Percentiles rank a stretch among this genome's conserved stretches.
Evolutionary conservation across 1,140 invertebrate genomes (phyloP).

Genomic region (Lucilia cuprina): DNA sequence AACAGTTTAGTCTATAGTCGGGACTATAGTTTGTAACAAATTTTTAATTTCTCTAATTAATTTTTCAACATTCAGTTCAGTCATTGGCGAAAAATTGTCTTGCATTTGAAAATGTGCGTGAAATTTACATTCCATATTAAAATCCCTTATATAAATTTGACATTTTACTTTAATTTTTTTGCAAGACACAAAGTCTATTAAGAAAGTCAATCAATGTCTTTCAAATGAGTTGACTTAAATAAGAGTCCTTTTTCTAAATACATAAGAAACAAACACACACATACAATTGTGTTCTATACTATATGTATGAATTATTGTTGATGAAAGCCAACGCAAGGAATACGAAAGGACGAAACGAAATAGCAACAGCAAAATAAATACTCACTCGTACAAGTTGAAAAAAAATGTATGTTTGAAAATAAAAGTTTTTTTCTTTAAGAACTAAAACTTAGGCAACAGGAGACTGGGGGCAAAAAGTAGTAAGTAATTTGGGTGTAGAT

Average conservation of each 20-base stretch:
- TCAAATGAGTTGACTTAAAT: slow-evolving; percentile 52
- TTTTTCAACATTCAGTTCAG: too few species aligned
- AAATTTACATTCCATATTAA: too few species aligned
- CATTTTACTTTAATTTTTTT: slow-evolving; percentile 43
- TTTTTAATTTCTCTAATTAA: too few species aligned
- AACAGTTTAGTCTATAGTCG: too few species aligned
- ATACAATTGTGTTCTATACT: background rate
- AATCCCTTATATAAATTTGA: slow-evolving; percentile 10
- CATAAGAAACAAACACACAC: background rate
- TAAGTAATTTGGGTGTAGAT: background rate
- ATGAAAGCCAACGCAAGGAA: slow-evolving; percentile 19
- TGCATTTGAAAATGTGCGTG: too few species aligned
- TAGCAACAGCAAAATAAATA: background rate
- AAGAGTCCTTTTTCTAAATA: slow-evolving; percentile 29
- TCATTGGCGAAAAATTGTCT: too few species aligned
- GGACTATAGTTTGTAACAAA: too few species aligned
- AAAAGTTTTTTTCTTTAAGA: background rate
- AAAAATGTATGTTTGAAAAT: background rate
- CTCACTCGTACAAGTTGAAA: background rate
- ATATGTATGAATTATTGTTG: background rate
- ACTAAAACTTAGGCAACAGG: background rate
- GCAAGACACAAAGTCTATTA: slow-evolving; percentile 61
- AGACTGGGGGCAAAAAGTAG: background rate
- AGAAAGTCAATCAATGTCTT: slow-evolving; percentile 62
- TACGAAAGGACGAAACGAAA: background rate